Conservation (phyloP, 1,140 invertebrate genomes). For the Brachystomella parvula region DNA sequence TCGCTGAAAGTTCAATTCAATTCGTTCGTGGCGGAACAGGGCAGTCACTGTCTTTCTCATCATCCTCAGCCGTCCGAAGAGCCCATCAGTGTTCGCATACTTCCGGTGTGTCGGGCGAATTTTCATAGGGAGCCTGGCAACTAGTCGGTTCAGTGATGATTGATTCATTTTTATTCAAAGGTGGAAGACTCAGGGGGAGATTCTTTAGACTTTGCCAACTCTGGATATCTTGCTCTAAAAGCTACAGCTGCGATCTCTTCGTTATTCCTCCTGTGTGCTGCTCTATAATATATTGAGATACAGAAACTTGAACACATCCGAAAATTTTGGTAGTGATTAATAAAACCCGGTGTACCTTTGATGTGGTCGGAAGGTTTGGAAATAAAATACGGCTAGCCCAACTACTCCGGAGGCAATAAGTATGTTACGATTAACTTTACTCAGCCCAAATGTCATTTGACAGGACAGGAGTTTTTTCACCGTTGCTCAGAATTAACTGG, state of each 20-base stretch:
- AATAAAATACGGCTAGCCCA: background rate
- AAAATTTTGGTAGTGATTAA: no score
- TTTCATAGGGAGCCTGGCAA: slow-evolving; percentile 62
- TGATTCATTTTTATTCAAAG: slow-evolving; percentile 56
- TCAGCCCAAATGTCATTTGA: no score
- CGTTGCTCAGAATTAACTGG: no score
- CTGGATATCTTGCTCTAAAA: background rate
- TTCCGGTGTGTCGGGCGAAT: slow-evolving; percentile 52
- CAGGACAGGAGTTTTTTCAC: no score
- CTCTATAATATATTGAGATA: background rate
- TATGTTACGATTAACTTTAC: no score
- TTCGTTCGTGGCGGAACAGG: slow-evolving; percentile 76
- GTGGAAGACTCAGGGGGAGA: background rate
- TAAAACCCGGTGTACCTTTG: no score
- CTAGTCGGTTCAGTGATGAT: slow-evolving; percentile 61
- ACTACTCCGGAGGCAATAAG: background rate
- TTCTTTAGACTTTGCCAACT: background rate
- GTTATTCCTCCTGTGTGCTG: background rate
- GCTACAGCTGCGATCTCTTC: background rate
- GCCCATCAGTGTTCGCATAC: slow-evolving; percentile 56
- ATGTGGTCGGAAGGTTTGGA: background rate
- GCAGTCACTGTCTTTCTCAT: slow-evolving; percentile 72
- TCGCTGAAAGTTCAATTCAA: slow-evolving; percentile 66
- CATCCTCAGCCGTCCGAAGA: slow-evolving; percentile 64
- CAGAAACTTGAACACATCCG: background rate